Base-by-base conservation (phyloP, 2,797 vertebrate species). In the Eurystomus glaucurus region DNA sequence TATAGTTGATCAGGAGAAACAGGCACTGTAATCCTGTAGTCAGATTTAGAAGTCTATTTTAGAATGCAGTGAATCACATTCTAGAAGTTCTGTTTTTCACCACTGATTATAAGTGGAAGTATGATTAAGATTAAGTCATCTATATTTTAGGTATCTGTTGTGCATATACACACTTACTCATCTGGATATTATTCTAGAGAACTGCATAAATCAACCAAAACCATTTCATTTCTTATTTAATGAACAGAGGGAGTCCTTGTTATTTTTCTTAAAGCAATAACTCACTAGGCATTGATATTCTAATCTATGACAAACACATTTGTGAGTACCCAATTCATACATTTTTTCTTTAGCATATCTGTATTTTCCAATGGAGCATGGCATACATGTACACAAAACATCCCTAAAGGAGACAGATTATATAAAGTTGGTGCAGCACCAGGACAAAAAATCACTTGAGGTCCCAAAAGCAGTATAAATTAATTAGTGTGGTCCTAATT, bases 11-110 rank as follows among this genome's bases (percentile, higher is more conserved):
- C 14, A 33, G 66, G 46, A 88, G 46, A 87, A 87, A 65, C 10
- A 69, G 54, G 58, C 51, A 75, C 50, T 43, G 20, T 33, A 93
- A 77, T 72, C 15, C 51, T 69, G 22, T 0, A 77, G 76, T 74
- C 79, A 96, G 35, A 95, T 94, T 92, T 94, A 93, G 90, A 90
- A 92, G 55, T 66, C 60, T 94, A 88, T 95, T 96, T 90, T 90
- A 80, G 82, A 71, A 83, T 66, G 46, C 21, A 96, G n/a, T 83
- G 92, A 92, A 85, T 90, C 90, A 94, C 11, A 58, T 15, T 88
- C 2, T 4, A 50, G 25, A 97, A 93, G 39, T 93, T 95, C 60
- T 83, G 55, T 54, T 86, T 68, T 35, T 93, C n/a, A 93, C 17
- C 55, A 74, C 21, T 66, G 83, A 88, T 85, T 93, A 8, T 29